Evolutionary conservation across 2,113 vertebrate genomes (phyloP).

Genomic region (Mormyrus lacerda): DNA sequence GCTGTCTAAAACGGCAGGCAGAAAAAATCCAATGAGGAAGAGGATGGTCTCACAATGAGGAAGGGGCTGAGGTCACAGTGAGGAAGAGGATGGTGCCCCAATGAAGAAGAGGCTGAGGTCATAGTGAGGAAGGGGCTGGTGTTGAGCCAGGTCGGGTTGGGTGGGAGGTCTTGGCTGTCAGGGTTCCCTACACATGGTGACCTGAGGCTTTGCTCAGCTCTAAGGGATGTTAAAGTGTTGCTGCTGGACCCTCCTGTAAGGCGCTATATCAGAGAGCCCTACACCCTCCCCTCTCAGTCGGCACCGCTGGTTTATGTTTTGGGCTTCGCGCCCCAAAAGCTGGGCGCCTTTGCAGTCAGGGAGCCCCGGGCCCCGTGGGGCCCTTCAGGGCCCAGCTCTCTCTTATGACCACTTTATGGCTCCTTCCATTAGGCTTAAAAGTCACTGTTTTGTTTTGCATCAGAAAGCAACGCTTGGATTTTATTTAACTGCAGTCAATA

Average conservation of each 20-base stretch:
- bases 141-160: too few species aligned
- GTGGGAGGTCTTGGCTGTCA: too few species aligned
- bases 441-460: slow-evolving; percentile 9
- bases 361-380: not conserved
- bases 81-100: not conserved
- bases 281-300: not conserved
- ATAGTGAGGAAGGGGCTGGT: not conserved
- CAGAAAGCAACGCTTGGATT: not conserved
- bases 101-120: not conserved
- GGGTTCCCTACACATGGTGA: too few species aligned
- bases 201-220: not conserved
- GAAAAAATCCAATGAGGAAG: not conserved
- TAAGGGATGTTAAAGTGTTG: not conserved
- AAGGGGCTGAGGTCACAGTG: not conserved
- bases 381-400: not conserved
- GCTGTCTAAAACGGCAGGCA: not conserved
- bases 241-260: not conserved
- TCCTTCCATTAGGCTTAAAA: not conserved
- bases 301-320: not conserved
- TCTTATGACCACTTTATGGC: not conserved
- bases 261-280: not conserved
- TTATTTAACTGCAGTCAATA: not conserved
- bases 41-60: not conserved
- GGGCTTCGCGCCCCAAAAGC: not conserved
- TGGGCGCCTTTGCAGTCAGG: not conserved